Evolutionary conservation across 92 coral and sea anemone species (phyloP).

Genomic region (Zoanthus sociatus): DNA sequence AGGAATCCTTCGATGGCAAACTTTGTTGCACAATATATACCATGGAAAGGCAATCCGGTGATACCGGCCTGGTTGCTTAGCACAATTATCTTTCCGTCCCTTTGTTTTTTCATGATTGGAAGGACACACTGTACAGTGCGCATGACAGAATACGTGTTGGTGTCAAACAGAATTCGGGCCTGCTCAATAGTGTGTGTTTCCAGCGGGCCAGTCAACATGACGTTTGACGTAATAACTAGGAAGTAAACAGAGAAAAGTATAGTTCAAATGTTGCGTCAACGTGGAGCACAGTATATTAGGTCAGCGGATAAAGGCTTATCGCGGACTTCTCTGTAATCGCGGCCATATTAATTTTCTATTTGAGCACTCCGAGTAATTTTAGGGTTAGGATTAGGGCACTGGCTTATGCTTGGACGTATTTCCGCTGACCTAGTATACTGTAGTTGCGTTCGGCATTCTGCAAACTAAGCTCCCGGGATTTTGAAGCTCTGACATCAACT

Average conservation of each 20-base stretch:
- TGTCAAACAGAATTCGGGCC: conserved; percentile 87
- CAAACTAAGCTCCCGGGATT: no score
- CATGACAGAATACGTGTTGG: conserved; percentile 86
- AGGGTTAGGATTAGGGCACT: no score
- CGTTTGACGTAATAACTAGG: conserved; percentile 90
- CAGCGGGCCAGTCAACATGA: conserved; percentile 87
- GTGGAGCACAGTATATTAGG: no score
- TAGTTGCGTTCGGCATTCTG: no score
- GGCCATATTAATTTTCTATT: no score
- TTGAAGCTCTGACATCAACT: no score
- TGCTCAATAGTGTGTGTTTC: conserved; percentile 96
- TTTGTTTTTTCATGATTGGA: conserved; percentile 92
- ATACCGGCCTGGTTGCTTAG: conserved; percentile 97
- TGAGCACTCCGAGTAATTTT: no score
- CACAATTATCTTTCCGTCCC: conserved; percentile 87
- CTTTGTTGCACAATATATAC: conserved; percentile 92
- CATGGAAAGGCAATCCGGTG: conserved; percentile 91
- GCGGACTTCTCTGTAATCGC: no score
- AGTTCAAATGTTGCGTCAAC: no score
- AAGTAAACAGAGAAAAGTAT: conserved; percentile 1
- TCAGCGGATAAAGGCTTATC: no score
- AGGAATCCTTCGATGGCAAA: conserved; percentile 98
- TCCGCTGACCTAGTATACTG: no score
- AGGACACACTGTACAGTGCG: conserved; percentile 77
- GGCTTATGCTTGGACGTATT: no score